These are phyloP conservation scores for Pelvicachromis taeniatus DNA, from an alignment of 2,113 vertebrate species.

Conservation along the genomic window DNA sequence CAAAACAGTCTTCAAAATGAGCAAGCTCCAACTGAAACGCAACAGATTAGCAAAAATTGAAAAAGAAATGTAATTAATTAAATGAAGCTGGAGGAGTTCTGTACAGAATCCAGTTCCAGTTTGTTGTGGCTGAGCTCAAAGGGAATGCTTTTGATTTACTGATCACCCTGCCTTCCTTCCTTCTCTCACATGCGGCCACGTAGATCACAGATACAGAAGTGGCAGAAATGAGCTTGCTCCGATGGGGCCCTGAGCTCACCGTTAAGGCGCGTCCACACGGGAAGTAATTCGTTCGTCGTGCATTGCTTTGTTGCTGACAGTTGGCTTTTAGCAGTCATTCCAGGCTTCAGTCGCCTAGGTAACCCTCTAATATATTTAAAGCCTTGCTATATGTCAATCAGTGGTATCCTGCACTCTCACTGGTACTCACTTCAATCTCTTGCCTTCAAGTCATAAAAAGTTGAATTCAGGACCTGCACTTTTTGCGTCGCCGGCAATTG, in stretches of 20 bases:
- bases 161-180: background rate
- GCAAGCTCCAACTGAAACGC: background rate
- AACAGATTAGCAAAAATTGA: background rate
- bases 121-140: background rate
- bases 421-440: background rate
- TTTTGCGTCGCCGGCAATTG: background rate
- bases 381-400: background rate
- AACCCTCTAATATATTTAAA: background rate
- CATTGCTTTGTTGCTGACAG: background rate
- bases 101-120: background rate
- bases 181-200: background rate
- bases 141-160: background rate
- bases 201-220: background rate
- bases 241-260: background rate
- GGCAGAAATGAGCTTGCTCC: background rate
- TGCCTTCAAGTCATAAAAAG: fast-evolving
- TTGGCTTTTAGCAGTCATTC: background rate
- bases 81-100: background rate
- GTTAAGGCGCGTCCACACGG: background rate
- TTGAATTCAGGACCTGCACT: background rate
- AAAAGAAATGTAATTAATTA: background rate
- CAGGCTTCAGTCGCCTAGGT: background rate
- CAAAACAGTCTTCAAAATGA: background rate
- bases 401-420: background rate
- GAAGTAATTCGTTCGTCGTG: background rate